Evolutionary conservation across 1,140 invertebrate genomes (phyloP), one percentile per base, ranked within the genome.

Genomic region (Drosophila nikananu): DNA sequence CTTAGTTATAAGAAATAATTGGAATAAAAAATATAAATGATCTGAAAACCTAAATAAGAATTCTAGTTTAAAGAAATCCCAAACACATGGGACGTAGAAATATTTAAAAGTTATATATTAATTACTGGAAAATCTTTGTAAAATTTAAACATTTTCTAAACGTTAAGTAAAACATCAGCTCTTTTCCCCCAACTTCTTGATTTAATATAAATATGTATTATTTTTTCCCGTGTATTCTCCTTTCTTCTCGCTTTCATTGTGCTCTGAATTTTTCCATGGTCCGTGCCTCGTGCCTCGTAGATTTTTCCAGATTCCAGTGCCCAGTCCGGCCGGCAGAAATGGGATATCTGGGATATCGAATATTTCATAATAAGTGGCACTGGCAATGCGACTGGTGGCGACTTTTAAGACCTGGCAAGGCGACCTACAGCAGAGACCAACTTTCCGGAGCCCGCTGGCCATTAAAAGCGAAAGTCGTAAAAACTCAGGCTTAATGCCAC

Each of bases 381-480:
- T 39, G 58, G 17, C 30, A 37, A 27, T n/a, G 65, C n/a, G 42
- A 42, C 63, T 60, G 65, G 48, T 23, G 54, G 54, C 35, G 35
- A 39, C 54, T 57, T 42, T 54, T 35, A 1, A 42, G 64, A 41
- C 61, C 64, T 77, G 71, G 51, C 49, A 19, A 73, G 42, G 61
- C 77, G 83, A 87, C 84, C 84, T 89, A 87, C 84, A 87, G 84
- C 83, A 83, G 77, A 87, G 77, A 89, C 68, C 74, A 70, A 54
- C 39, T 77, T 39, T 35, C 21, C 35, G 12, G 60, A 46, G 55
- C 64, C 76, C 60, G 62, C 48, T 59, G 61, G 66, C 83, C 83
- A 86, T 83, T 80, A 86, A 87, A 89, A 87, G 78, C 84, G 84
- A 89, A 90, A 89, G 84, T 89, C 84, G 78, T 89, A 90, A 89